Evolutionary conservation across 2,113 vertebrate species (phyloP).

Genomic region (Cnemophilus loriae): DNA sequence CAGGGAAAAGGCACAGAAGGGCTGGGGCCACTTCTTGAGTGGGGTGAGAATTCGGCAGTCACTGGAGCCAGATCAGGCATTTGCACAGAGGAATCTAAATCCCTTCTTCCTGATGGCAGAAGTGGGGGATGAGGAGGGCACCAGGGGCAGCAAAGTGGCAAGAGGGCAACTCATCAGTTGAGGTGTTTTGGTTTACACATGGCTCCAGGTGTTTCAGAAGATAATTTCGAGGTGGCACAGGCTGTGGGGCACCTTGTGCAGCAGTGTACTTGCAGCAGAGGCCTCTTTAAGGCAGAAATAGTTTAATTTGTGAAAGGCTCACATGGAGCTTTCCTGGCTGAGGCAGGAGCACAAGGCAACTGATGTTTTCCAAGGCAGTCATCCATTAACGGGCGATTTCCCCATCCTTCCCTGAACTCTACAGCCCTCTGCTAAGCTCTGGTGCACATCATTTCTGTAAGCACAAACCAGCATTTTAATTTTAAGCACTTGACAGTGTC

Average conservation of each 20-base stretch:
- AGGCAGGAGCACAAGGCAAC: background rate
- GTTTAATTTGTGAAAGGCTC: background rate
- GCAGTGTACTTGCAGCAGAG: background rate
- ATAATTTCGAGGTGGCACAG: background rate
- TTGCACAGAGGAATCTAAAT: background rate
- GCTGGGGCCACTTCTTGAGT: background rate
- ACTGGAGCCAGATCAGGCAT: background rate
- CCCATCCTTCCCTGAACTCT: conserved; percentile 13
- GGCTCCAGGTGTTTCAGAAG: background rate
- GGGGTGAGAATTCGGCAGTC: background rate
- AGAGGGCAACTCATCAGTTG: accelerated
- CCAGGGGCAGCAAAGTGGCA: background rate
- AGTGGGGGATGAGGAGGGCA: accelerated
- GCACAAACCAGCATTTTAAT: conserved; percentile 37
- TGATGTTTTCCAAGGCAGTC: conserved; percentile 32
- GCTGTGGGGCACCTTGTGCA: background rate
- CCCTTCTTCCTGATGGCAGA: background rate
- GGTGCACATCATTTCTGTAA: conserved; percentile 17
- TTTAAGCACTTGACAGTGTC: background rate
- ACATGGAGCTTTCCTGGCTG: background rate
- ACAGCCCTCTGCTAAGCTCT: conserved; percentile 37
- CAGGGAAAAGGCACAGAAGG: background rate
- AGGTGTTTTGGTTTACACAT: background rate
- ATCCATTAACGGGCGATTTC: conserved; percentile 14
- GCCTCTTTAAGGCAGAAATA: background rate